These are phyloP conservation scores for Leptoclinus maculatus DNA, from an alignment of 2,797 vertebrate genomes.

Conservation along the genomic window DNA sequence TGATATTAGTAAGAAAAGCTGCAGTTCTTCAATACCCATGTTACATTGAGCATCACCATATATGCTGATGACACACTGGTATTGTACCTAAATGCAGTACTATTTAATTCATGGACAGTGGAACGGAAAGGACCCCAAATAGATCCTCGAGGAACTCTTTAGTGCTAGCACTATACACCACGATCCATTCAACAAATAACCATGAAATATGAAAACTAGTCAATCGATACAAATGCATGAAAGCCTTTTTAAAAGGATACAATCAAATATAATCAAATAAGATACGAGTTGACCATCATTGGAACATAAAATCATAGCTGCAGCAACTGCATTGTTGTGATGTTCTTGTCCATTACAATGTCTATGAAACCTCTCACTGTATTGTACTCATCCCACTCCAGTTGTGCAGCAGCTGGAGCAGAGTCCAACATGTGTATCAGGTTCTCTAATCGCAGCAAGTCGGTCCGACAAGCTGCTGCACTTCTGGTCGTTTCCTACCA, in stretches of 20 bases:
- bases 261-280: background rate
- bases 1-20: background rate
- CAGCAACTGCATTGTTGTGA: background rate
- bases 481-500: conserved; percentile 31
- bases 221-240: background rate
- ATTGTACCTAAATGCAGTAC: background rate
- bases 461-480: conserved; percentile 26
- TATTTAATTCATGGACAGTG: background rate
- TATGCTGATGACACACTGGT: background rate
- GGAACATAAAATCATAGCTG: background rate
- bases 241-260: background rate
- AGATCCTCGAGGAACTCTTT: background rate
- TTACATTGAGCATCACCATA: background rate
- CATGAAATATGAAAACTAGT: background rate
- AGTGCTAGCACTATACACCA: too few species aligned
- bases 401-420: conserved; percentile 12
- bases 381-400: background rate
- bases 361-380: conserved; percentile 7
- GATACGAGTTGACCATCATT: background rate
- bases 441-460: conserved; percentile 4
- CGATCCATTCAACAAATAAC: background rate
- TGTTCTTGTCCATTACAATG: background rate
- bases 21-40: background rate
- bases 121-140: background rate
- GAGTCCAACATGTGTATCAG: conserved; percentile 25